Base-by-base conservation (phyloP, 2,113 vertebrate species). In the Setophaga coronata region DNA sequence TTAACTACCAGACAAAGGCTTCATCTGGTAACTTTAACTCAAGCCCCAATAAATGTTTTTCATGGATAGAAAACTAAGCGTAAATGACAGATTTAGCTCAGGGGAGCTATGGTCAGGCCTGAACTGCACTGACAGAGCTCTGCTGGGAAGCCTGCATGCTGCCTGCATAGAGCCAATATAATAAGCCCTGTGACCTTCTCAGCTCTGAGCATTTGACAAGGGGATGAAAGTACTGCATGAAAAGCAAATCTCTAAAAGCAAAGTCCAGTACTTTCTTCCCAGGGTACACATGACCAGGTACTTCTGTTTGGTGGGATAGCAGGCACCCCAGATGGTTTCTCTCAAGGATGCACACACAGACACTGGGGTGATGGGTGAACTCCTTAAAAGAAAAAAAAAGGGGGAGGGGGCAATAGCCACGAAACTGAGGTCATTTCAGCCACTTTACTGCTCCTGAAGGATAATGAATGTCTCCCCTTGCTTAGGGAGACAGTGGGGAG, bases 181-280 rank as follows among this genome's bases (percentile, higher is more conserved):
- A 95, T 92, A 90, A 95, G 73, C 73, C 78, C 77, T 40, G 83
- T 95, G 96, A 96, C 95, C 96, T 97, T 95, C 95, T 96, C 50
- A 2, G 84, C 71, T 92, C 79, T 57, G 20, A 82, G 60, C 26
- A 18, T 82, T 51, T 78, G 90, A 93, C 90, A 93, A 87, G 72
- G 40, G 53, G 74, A 93, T 82, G 69, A 84, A 83, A 89, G 40
- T 29, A 62, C 25, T 45, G 51, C 57, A 48, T 80, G 85, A 74
- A 95, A 90, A 94, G 64, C 51, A 87, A 54, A 66, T 38, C 33
- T 82, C 88, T 74, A 36, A 73, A 79, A 90, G 15, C 51, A 87
- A 65, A 83, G 72, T 4, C 12, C 7, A 3, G 9, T 34, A 15
- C 0, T 4, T 18, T 72, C 1, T 56, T 82, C 76, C 24, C 9